These are phyloP conservation scores for Corvus moneduloides DNA, from an alignment of 2,113 vertebrate genomes.

Conservation along the genomic window DNA sequence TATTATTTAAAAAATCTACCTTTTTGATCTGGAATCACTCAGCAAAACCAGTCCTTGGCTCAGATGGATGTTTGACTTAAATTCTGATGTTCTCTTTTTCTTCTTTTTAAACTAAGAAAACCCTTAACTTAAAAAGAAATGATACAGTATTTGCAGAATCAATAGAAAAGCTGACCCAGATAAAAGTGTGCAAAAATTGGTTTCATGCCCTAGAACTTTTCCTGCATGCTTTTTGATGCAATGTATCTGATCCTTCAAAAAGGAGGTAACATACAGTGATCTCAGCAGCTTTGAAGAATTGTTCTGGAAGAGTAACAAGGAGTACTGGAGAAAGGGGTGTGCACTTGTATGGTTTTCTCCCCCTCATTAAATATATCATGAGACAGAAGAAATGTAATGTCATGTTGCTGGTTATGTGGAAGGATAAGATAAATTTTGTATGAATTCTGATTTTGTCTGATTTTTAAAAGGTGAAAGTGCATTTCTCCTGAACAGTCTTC, in stretches of 20 bases:
- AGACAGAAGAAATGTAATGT: background rate
- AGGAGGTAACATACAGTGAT: conserved; percentile 37
- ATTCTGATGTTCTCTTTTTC: conserved; percentile 15
- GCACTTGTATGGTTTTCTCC: background rate
- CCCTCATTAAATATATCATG: background rate
- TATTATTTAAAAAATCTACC: background rate
- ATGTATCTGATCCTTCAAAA: conserved; percentile 54
- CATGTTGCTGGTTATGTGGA: background rate
- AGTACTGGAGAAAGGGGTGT: background rate
- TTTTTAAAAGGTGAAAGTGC: conserved; percentile 7
- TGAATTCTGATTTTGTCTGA: background rate
- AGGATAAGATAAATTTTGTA: background rate
- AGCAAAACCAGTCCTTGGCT: conserved; percentile 3
- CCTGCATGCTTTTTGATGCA: conserved; percentile 53
- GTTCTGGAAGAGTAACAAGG: conserved; percentile 47
- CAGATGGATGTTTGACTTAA: conserved; percentile 17
- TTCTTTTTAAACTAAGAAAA: conserved; percentile 23
- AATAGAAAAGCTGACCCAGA: conserved; percentile 62
- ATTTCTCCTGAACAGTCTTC: background rate
- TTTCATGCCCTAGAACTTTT: conserved; percentile 64
- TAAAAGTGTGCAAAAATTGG: conserved; percentile 53
- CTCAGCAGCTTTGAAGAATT: conserved; percentile 58
- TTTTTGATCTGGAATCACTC: background rate
- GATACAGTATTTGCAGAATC: conserved; percentile 19
- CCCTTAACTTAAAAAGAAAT: conserved; percentile 10